A percentile compares a stretch with the other conserved stretches of the same genome.
These are phyloP conservation scores for Spatulosminthurus flaviceps DNA, from an alignment of 2,888 invertebrate genomes.

Conservation along the genomic window DNA sequence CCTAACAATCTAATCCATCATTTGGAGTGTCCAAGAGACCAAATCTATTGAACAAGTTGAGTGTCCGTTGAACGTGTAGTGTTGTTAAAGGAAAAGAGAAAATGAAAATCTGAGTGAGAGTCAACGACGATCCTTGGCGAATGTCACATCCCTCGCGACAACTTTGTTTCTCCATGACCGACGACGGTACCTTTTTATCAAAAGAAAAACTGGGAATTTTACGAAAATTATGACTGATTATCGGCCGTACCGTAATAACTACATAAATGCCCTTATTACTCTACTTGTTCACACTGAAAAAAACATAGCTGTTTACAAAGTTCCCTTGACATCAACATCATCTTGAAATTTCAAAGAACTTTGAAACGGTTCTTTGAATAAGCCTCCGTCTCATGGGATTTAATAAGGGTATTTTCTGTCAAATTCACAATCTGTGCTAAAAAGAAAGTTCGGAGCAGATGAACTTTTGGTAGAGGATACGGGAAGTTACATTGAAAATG, in stretches of 20 bases:
- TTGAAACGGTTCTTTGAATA: too few relatives aligned
- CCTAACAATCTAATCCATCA: conserved; percentile 45
- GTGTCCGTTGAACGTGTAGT: conserved; percentile 26
- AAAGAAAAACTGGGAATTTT: background rate
- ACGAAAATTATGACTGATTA: conserved; percentile 8
- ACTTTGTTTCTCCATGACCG: background rate
- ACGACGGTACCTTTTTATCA: background rate
- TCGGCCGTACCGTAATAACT: background rate
- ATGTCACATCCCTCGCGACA: conserved; percentile 29
- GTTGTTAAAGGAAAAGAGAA: too few relatives aligned
- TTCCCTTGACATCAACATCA: background rate
- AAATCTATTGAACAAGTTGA: conserved; percentile 43
- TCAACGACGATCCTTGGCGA: conserved; percentile 11
- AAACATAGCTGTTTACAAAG: background rate
- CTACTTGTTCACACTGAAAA: background rate
- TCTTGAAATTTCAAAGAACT: background rate
- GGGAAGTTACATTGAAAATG: too few relatives aligned
- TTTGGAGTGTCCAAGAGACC: conserved; percentile 45
- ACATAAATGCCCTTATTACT: background rate
- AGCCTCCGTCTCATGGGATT: too few relatives aligned
- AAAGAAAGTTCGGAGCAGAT: too few relatives aligned
- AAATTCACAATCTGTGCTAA: too few relatives aligned
- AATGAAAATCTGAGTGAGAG: conserved; percentile 41
- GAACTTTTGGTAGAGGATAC: too few relatives aligned
- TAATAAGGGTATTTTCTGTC: too few relatives aligned